Evolutionary conservation across 2,888 invertebrate species (phyloP).

Genomic region (Parnassius orleans): DNA sequence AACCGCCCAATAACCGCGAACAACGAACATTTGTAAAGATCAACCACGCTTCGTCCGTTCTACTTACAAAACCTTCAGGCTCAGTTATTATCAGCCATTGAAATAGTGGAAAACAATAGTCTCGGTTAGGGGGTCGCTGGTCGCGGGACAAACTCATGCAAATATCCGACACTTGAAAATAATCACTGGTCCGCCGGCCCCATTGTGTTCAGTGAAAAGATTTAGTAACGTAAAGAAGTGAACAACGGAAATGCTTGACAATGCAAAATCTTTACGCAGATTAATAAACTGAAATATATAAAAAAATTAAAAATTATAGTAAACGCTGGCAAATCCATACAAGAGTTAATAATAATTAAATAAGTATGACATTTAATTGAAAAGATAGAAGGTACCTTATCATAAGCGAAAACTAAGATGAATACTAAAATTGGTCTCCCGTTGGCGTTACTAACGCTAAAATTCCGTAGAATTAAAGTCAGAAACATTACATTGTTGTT

Average conservation of each 20-base stretch:
- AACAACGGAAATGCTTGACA: constrained; percentile 36
- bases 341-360: too few species aligned
- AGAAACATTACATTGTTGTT: too few species aligned
- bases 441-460: too few species aligned
- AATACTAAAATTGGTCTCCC: too few species aligned
- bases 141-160: constrained; percentile 57
- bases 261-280: constrained; percentile 21
- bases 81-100: constrained; percentile 68
- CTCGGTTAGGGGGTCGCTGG: constrained; percentile 60
- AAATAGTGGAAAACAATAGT: constrained; percentile 66
- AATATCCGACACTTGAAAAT: constrained; percentile 61
- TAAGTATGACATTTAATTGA: too few species aligned
- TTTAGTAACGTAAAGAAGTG: constrained; percentile 45
- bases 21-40: constrained; percentile 54
- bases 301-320: constrained; percentile 7
- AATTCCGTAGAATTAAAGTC: too few species aligned
- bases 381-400: too few species aligned
- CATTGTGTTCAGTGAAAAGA: constrained; percentile 60
- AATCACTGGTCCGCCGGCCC: constrained; percentile 51
- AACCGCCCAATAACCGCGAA: constrained; percentile 51
- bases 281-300: not conserved
- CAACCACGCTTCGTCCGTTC: constrained; percentile 49
- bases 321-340: too few species aligned
- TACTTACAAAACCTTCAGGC: constrained; percentile 63
- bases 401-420: too few species aligned